phyloP scores from a whole-genome alignment of 2,888 invertebrate species.

The Lepidocyrtinus sp. region DNA sequence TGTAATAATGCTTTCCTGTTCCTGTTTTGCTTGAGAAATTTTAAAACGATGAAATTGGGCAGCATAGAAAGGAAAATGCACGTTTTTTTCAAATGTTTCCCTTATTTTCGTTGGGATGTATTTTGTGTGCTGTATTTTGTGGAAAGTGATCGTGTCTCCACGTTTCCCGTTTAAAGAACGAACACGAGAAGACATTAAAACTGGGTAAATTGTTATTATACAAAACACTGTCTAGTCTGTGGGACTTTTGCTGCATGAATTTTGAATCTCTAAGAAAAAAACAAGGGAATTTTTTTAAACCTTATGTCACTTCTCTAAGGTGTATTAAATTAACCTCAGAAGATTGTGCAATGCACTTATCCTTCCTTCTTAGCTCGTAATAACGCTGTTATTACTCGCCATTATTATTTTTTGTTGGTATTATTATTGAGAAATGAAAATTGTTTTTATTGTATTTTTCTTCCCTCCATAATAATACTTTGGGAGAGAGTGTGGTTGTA shows the following conservation, averaged over 20 bases:
- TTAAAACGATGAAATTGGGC: background rate
- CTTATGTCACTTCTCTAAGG: conserved; percentile 2
- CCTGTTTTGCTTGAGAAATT: background rate
- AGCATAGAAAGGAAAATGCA: background rate
- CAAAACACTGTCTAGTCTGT: background rate
- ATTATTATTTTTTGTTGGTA: conserved; percentile 6
- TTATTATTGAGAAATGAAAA: conserved; percentile 21
- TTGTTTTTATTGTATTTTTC: background rate
- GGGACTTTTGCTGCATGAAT: background rate
- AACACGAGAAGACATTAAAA: background rate
- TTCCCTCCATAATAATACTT: background rate
- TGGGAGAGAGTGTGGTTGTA: background rate
- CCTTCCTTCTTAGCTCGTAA: background rate
- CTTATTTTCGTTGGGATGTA: background rate
- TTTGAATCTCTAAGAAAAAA: background rate
- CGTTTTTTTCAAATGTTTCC: background rate
- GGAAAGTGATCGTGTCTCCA: conserved; percentile 3
- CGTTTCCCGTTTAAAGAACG: conserved; percentile 4
- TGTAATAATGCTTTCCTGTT: conserved; percentile 55
- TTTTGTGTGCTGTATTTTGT: background rate
- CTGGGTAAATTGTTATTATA: conserved; percentile 1
- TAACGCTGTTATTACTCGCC: conserved; percentile 12
- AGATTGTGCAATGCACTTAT: background rate
- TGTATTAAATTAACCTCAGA: background rate
- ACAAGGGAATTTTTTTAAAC: background rate